A percentile compares a stretch with the other conserved stretches of the same genome.
These are phyloP conservation scores for Mastacembelus armatus DNA, from an alignment of 2,797 vertebrate species.

Conservation along the genomic window DNA sequence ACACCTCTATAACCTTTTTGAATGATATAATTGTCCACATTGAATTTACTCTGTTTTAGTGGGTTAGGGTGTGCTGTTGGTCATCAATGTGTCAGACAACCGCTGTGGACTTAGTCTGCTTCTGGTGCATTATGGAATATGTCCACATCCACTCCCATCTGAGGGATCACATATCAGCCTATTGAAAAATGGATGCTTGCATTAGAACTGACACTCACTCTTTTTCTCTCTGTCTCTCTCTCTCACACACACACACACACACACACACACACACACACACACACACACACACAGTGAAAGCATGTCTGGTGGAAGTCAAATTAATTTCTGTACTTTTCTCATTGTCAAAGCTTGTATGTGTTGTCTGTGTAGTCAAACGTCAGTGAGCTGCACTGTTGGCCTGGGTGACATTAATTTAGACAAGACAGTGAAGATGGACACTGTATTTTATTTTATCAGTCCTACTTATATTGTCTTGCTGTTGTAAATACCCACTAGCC, in stretches of 20 bases:
- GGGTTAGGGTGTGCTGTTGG: too few relatives aligned
- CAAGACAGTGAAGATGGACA: background rate
- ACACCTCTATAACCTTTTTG: background rate
- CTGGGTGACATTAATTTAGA: background rate
- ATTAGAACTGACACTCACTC: slow-evolving; percentile 17
- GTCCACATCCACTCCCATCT: slow-evolving; percentile 49
- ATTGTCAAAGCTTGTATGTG: background rate
- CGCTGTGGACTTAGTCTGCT: slow-evolving; percentile 47
- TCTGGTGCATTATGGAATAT: slow-evolving; percentile 69
- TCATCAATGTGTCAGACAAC: slow-evolving; percentile 43
- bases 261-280: background rate
- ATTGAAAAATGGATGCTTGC: slow-evolving; percentile 67
- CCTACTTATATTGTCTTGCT: background rate
- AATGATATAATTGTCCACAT: background rate
- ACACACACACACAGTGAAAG: slow-evolving; percentile 4
- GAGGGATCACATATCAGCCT: slow-evolving; percentile 72
- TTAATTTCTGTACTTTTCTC: background rate
- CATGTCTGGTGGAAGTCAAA: slow-evolving; percentile 13
- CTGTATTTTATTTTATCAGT: background rate
- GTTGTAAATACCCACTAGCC: background rate
- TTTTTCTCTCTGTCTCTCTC: too few relatives aligned
- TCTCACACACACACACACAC: too few relatives aligned
- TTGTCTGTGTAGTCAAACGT: background rate
- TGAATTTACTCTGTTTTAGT: slow-evolving; percentile 28
- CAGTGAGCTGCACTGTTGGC: background rate